These are phyloP conservation scores for Hylaeus anthracinus DNA, from an alignment of 1,140 invertebrate species.

Conservation along the genomic window DNA sequence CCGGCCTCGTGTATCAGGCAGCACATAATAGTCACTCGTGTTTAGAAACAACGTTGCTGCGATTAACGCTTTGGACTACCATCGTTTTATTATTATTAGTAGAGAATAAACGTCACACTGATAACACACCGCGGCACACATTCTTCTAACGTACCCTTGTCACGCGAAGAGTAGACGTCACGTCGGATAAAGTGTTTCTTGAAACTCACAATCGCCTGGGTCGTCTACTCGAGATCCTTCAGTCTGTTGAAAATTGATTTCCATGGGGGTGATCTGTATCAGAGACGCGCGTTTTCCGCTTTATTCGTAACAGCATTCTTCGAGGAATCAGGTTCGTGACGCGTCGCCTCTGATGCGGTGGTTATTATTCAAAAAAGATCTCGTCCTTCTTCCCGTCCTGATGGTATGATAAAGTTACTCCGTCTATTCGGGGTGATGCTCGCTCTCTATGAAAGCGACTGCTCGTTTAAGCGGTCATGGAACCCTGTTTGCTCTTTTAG, in stretches of 20 bases:
- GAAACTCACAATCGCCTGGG: background rate
- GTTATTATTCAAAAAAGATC: constrained; percentile 44
- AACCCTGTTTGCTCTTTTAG: constrained; percentile 44
- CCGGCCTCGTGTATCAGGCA: too few species aligned
- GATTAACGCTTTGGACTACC: too few species aligned
- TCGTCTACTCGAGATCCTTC: background rate
- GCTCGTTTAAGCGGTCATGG: constrained; percentile 54
- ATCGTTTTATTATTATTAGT: too few species aligned
- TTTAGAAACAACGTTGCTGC: too few species aligned
- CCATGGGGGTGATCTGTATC: background rate
- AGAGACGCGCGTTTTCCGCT: background rate
- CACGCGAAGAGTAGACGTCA: background rate
- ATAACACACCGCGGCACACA: too few species aligned
- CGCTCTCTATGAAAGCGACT: constrained; percentile 20
- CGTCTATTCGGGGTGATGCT: constrained; percentile 49
- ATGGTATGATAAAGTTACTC: constrained; percentile 61
- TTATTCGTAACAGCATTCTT: constrained; percentile 6
- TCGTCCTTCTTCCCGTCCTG: constrained; percentile 2
- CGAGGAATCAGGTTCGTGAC: constrained; percentile 7
- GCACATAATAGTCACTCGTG: too few species aligned
- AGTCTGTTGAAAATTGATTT: constrained; percentile 26
- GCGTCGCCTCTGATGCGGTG: background rate
- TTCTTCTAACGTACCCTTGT: background rate
- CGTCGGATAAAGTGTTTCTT: background rate
- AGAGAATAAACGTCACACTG: too few species aligned